Percentiles rank a stretch among this genome's conserved stretches.
These are phyloP conservation scores for Chondrosia reniformis DNA, from an alignment of 37 sponge, comb jelly and placozoan species.

Conservation along the genomic window DNA sequence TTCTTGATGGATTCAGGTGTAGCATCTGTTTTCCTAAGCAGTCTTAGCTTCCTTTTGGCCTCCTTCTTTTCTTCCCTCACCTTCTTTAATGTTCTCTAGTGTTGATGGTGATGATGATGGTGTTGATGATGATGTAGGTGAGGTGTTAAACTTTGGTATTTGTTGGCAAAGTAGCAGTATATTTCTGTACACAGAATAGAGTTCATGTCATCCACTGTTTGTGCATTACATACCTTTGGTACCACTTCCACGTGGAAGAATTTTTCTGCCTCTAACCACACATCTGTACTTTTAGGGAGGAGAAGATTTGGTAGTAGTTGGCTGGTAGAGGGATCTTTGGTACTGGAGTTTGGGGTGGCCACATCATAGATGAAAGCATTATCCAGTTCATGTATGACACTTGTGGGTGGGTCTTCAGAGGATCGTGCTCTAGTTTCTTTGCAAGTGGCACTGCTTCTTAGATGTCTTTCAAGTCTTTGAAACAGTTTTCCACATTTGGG, in stretches of 20 bases:
- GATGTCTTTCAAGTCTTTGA: neutral
- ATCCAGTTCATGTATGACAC: too few species aligned
- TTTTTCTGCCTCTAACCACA: conserved; percentile 1
- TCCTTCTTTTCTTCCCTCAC: conserved; percentile 6
- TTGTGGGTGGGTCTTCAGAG: too few species aligned
- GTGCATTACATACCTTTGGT: neutral
- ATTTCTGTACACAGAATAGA: conserved; percentile 6
- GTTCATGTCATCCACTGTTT: conserved; percentile 16
- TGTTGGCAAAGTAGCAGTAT: conserved; percentile 17
- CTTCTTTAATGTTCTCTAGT: neutral
- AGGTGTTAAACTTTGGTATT: neutral
- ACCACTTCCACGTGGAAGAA: neutral
- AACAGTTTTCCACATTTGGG: neutral
- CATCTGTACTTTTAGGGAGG: neutral
- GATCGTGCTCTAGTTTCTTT: too few species aligned
- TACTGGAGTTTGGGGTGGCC: neutral
- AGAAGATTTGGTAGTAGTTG: neutral
- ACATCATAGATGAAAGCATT: too few species aligned
- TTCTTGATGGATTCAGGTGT: neutral
- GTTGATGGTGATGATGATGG: neutral
- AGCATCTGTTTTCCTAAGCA: neutral
- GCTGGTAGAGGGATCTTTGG: conserved; percentile 6
- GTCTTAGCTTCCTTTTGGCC: neutral
- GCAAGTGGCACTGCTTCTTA: neutral
- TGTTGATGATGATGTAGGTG: too few species aligned